Conservation (phyloP, 2,797 vertebrate species). For the Natrix natrix region DNA sequence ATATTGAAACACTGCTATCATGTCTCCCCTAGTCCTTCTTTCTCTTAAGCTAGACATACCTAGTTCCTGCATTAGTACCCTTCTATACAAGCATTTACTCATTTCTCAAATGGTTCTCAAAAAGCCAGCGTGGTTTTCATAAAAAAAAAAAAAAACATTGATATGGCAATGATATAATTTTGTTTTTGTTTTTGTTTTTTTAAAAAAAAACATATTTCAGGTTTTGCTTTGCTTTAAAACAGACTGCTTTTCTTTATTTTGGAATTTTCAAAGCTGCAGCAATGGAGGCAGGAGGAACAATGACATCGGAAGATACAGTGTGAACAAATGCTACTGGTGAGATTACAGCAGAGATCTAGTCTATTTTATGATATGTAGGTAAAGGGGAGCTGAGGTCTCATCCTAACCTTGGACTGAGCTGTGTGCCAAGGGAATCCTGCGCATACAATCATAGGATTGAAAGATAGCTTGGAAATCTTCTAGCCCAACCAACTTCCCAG, state of each 20-base stretch:
- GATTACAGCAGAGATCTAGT: not conserved
- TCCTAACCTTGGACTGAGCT: not conserved
- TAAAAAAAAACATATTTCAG: not conserved
- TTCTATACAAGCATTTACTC: not conserved
- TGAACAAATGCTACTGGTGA: not conserved
- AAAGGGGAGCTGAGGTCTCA: not conserved
- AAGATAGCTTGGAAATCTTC: not conserved
- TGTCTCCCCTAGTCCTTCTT: too few species aligned
- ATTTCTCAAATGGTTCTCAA: not conserved
- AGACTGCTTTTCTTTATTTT: not conserved
- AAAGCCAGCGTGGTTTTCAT: not conserved
- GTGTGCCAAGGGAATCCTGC: not conserved
- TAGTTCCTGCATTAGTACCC: too few species aligned
- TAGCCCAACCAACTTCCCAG: not conserved
- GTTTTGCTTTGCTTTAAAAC: not conserved
- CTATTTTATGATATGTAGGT: not conserved
- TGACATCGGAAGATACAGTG: not conserved
- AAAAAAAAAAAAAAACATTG: not conserved
- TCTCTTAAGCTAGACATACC: too few species aligned
- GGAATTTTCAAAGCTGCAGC: not conserved
- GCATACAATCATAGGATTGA: not conserved
- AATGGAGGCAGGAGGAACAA: not conserved
- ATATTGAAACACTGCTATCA: too few species aligned
- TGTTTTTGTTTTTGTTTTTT: too few species aligned
- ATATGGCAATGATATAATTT: not conserved